Percentiles rank a stretch among this genome's conserved stretches.
Conservation (phyloP, 2,797 vertebrate genomes). For the Tarsius wallacei region DNA sequence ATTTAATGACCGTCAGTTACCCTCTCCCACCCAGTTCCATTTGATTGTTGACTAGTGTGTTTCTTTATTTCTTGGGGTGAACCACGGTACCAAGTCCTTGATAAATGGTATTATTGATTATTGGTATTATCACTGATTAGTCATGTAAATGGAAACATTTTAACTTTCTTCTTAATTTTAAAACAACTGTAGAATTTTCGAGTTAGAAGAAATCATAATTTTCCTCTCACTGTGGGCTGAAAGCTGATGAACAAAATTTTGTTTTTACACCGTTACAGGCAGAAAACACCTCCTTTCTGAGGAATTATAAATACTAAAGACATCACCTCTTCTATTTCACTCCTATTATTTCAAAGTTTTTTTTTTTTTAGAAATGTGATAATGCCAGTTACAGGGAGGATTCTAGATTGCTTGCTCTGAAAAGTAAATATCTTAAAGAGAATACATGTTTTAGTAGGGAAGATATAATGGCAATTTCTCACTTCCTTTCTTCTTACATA, state of each 20-base stretch:
- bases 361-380: background rate
- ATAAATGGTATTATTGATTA: background rate
- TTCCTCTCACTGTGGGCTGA: background rate
- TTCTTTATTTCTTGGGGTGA: background rate
- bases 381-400: background rate
- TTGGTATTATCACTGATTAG: background rate
- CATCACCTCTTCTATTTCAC: background rate
- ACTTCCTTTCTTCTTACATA: background rate
- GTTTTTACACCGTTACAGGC: background rate
- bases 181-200: background rate
- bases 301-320: background rate
- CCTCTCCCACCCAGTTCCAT: background rate
- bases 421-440: conserved; percentile 29
- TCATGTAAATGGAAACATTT: background rate
- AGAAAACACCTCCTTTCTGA: background rate
- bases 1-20: background rate
- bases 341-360: background rate
- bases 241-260: background rate
- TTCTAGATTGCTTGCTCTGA: background rate
- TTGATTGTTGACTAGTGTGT: background rate
- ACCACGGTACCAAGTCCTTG: background rate
- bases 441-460: background rate
- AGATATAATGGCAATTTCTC: background rate
- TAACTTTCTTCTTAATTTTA: conserved; percentile 22
- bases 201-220: background rate